These are phyloP conservation scores for Megalurothrips usitatus DNA, from an alignment of 2,888 invertebrate genomes.

Conservation along the genomic window DNA sequence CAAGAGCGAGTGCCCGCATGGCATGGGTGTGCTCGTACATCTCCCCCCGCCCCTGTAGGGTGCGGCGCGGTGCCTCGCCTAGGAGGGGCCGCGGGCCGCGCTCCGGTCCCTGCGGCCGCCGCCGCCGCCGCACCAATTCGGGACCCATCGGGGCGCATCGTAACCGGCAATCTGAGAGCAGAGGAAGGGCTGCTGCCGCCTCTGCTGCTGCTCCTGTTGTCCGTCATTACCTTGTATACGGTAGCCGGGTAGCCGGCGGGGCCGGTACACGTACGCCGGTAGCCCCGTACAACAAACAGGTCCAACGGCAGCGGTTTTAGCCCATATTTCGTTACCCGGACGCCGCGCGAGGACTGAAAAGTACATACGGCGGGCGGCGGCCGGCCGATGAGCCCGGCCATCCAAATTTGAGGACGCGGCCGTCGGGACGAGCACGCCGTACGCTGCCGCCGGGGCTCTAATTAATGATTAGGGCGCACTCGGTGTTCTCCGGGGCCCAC, in stretches of 20 bases:
- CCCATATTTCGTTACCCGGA: background rate
- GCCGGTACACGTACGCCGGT: background rate
- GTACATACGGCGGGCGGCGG: background rate
- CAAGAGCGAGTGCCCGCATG: no score
- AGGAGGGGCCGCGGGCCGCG: no score
- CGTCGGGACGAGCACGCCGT: background rate
- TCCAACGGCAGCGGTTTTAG: background rate
- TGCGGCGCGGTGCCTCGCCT: no score
- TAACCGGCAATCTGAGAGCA: background rate
- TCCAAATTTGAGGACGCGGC: background rate
- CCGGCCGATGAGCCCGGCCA: background rate
- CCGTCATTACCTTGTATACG: slow-evolving; percentile 24
- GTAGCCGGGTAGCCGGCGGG: background rate
- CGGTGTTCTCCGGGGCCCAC: no score
- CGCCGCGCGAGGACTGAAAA: background rate
- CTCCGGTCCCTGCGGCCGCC: no score
- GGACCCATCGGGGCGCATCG: no score
- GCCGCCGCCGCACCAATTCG: no score
- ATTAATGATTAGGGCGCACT: slow-evolving; percentile 9
- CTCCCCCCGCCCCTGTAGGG: no score
- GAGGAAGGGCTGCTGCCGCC: background rate
- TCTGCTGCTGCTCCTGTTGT: background rate
- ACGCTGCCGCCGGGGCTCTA: background rate
- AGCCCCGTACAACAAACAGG: slow-evolving; percentile 15
- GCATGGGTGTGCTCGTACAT: no score